phyloP scores from a whole-genome alignment of 1,140 invertebrate species.

The Drosophila ficusphila region DNA sequence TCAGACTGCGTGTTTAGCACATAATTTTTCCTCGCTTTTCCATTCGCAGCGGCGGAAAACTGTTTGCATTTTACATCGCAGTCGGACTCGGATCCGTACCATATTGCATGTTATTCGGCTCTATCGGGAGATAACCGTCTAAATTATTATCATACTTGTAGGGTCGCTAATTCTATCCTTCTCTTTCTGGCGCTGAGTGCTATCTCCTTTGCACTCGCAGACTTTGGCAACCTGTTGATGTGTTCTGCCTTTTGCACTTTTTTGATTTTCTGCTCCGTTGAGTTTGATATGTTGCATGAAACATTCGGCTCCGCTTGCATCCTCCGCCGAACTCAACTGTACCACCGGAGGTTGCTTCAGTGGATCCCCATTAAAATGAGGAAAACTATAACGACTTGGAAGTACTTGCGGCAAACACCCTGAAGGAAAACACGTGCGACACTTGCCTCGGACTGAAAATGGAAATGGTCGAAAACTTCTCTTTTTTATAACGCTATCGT shows the following conservation, averaged over 20 bases:
- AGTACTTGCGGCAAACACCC: conserved; percentile 36
- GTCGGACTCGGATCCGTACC: conserved; percentile 36
- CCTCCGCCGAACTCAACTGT: conserved; percentile 43
- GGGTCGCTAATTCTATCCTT: conserved; percentile 12
- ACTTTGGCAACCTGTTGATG: conserved; percentile 51
- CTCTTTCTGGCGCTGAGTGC: conserved; percentile 1
- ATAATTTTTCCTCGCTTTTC: conserved; percentile 69
- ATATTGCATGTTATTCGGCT: conserved; percentile 67
- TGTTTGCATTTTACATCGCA: conserved; percentile 43
- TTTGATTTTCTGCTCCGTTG: conserved; percentile 80
- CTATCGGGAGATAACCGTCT: conserved; percentile 66
- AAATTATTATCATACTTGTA: conserved; percentile 74
- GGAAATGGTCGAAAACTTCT: conserved; percentile 31
- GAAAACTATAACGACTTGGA: conserved; percentile 47
- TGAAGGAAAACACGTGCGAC: conserved; percentile 41
- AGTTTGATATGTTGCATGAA: conserved; percentile 50
- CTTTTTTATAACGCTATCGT: conserved; percentile 56
- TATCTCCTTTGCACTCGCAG: conserved; percentile 17
- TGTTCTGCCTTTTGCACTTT: conserved; percentile 53
- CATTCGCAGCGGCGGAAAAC: conserved; percentile 60
- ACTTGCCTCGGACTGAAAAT: conserved; percentile 44
- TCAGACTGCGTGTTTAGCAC: conserved; percentile 68
- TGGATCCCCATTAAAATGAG: conserved; percentile 42
- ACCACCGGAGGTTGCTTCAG: conserved; percentile 12
- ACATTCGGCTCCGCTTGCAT: conserved; percentile 21